Base-by-base conservation (phyloP, 2,888 invertebrate species). In the Monopis laevigella region DNA sequence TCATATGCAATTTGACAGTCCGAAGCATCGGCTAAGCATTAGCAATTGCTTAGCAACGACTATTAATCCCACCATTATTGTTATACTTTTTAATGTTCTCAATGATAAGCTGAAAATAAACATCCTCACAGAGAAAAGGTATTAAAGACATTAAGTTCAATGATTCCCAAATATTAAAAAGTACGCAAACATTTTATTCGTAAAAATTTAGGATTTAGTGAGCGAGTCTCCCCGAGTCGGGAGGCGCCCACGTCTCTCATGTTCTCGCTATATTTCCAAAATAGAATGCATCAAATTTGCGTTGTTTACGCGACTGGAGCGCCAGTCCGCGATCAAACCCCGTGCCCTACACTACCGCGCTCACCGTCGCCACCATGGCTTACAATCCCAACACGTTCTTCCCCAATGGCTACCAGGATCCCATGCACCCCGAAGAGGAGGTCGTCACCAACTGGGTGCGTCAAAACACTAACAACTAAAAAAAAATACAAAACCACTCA, bases 361-460 rank as follows among this genome's bases (percentile, higher is more conserved):
- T 11, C 18, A 6, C 21, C n/a, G 24, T 39, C 6, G 27, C 24
- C 39, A 52, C 49, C 45, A 78, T 77, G 77, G 62, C 74, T 50
- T 62, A 69, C 59, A 77, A 78, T 66, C 74, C 63, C 39, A 78
- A 78, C 55, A 21, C 21, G 36, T 80, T 80, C 69, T 80, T 78
- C 68, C 80, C 80, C 60, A 80, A 80, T 56, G 80, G 80, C 43
- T 80, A 80, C 65, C 80, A 80, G 64, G 80, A 80, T 54, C 67
- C 77, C 50, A 73, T 69, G 68, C 78, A 80, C 59, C 78, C 68
- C 46, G 84, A 84, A 47, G 85, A 85, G 48, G 85, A 85, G 63
- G 77, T 77, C 45, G 84, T 84, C 56, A 68, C 73, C 54, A 84
- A 83, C 58, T 85, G 85, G 85, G 85, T 85, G 82, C 70, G 83